Evolutionary conservation across 1,140 invertebrate species (phyloP).

Genomic region (Megalopta genalis): DNA sequence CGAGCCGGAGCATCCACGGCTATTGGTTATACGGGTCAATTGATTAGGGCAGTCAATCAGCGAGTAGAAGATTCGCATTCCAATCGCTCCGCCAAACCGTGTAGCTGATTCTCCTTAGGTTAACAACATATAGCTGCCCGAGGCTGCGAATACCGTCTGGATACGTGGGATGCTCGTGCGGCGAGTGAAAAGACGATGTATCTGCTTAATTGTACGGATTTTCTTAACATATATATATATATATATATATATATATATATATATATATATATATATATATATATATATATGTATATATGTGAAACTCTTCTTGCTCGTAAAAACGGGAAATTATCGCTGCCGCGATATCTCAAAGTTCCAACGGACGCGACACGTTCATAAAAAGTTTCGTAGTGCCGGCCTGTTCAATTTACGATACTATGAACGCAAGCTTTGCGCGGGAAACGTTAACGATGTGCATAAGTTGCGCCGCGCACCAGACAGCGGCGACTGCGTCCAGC

Average conservation of each 20-base stretch:
- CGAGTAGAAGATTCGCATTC: background rate
- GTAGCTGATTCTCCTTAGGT: background rate
- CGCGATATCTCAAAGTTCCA: background rate
- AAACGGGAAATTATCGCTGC: background rate
- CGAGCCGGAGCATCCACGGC: background rate
- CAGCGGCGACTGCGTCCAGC: slow-evolving; percentile 7
- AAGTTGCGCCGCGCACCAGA: slow-evolving; percentile 28
- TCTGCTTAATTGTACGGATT: too few relatives aligned
- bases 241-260: too few relatives aligned
- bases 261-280: too few relatives aligned
- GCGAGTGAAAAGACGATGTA: too few relatives aligned
- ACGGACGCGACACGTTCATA: background rate
- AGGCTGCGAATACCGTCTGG: background rate
- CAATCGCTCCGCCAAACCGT: slow-evolving; percentile 2
- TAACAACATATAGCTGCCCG: background rate
- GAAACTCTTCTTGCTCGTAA: too few relatives aligned
- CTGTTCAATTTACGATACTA: slow-evolving; percentile 8
- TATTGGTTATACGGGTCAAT: background rate
- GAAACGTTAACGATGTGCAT: slow-evolving; percentile 25
- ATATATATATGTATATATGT: too few relatives aligned
- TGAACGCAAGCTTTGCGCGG: background rate
- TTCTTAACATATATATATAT: too few relatives aligned
- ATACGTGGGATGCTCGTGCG: background rate
- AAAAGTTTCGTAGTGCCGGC: background rate
- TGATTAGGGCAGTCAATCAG: slow-evolving; percentile 1